These are phyloP conservation scores for Lacerta bilineata DNA, from an alignment of 2,797 vertebrate species.

Conservation along the genomic window DNA sequence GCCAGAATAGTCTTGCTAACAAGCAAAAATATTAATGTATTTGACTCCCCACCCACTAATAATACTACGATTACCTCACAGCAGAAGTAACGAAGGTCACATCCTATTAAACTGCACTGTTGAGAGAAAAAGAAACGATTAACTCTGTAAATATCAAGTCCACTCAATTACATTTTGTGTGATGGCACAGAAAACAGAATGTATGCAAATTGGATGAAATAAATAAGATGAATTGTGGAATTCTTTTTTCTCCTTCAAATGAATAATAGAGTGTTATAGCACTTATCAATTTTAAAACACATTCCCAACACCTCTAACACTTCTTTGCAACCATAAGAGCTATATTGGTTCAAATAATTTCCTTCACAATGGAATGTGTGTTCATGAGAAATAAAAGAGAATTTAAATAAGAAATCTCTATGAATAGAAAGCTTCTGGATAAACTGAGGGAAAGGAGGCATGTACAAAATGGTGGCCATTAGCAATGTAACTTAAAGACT, in stretches of 20 bases:
- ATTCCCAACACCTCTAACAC: conserved; percentile 22
- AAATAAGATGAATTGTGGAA: conserved; percentile 44
- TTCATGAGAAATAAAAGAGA: too few species aligned
- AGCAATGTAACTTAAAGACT: not conserved
- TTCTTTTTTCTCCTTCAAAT: conserved; percentile 28
- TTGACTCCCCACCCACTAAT: conserved; percentile 24
- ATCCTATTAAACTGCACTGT: conserved; percentile 37
- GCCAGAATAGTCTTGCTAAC: conserved; percentile 24
- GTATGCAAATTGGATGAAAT: conserved; percentile 50
- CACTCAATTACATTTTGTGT: conserved; percentile 46
- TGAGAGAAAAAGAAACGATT: conserved; percentile 48
- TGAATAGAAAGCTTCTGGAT: not conserved
- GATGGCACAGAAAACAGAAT: conserved; percentile 33
- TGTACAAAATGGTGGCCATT: not conserved
- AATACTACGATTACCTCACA: conserved; percentile 31
- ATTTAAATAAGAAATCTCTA: conserved; percentile 2
- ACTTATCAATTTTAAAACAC: conserved; percentile 48
- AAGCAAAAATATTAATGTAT: conserved; percentile 43
- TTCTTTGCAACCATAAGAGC: conserved; percentile 17
- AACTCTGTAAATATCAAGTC: conserved; percentile 54
- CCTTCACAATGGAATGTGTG: not conserved
- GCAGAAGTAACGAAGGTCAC: conserved; percentile 30
- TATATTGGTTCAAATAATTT: conserved; percentile 33
- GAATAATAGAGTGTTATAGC: conserved; percentile 33
- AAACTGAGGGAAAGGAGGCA: not conserved